Evolutionary conservation across 2,113 vertebrate genomes (phyloP).

Genomic region (Alligator sinensis): DNA sequence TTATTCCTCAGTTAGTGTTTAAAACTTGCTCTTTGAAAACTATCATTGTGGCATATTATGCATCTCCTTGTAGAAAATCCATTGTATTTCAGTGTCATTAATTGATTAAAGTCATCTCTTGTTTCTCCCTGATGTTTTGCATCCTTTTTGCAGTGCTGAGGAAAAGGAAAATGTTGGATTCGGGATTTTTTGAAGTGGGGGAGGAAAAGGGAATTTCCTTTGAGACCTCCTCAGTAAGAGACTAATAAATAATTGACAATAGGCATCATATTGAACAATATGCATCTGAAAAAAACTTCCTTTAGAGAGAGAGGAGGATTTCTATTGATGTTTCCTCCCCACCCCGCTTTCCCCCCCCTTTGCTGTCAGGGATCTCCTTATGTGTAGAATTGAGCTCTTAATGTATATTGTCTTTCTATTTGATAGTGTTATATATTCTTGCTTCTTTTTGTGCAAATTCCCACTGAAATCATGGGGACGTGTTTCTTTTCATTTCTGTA

Average conservation of each 20-base stretch:
- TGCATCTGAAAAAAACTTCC: background rate
- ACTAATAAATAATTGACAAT: background rate
- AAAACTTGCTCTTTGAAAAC: background rate
- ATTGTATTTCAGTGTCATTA: background rate
- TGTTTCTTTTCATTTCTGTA: slow-evolving; percentile 30
- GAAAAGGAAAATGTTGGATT: background rate
- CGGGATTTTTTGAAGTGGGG: background rate
- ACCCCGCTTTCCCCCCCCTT: background rate
- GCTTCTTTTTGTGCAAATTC: background rate
- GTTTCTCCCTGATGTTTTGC: background rate
- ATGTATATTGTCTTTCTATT: background rate
- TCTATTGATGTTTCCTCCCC: background rate
- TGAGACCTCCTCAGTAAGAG: fast-evolving
- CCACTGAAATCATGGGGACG: fast-evolving
- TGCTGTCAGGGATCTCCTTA: background rate
- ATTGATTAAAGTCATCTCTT: background rate
- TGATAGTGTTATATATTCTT: background rate
- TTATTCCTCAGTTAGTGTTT: background rate
- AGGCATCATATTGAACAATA: background rate
- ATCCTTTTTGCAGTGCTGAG: background rate
- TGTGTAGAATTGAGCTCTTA: background rate
- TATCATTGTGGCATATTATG: background rate
- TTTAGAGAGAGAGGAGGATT: background rate
- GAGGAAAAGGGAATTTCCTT: background rate
- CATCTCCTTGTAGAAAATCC: background rate